Evolutionary conservation across 2,888 invertebrate species (phyloP).

Genomic region (Crossocerus cetratus): DNA sequence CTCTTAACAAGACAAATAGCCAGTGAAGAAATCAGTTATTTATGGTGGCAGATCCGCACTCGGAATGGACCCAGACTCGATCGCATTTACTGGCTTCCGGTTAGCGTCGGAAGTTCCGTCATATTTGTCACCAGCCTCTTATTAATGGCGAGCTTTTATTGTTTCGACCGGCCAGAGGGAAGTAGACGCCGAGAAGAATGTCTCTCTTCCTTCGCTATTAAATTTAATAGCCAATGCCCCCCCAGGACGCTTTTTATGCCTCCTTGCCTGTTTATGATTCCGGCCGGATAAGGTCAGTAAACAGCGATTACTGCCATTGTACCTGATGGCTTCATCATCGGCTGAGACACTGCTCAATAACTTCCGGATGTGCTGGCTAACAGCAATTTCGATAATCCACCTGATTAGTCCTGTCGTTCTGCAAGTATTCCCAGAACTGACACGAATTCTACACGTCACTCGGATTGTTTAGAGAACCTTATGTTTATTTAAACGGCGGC

Average conservation of each 20-base stretch:
- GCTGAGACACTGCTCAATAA: too few relatives aligned
- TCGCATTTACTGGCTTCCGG: slow-evolving; percentile 68
- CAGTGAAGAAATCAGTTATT: too few relatives aligned
- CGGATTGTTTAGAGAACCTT: too few relatives aligned
- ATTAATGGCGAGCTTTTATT: slow-evolving; percentile 55
- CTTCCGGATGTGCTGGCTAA: too few relatives aligned
- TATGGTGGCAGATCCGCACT: neutral
- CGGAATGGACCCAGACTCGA: slow-evolving; percentile 28
- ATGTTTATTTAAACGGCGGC: too few relatives aligned
- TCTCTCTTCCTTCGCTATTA: slow-evolving; percentile 62
- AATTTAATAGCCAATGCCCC: slow-evolving; percentile 67
- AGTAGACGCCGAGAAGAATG: slow-evolving; percentile 41
- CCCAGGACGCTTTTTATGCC: slow-evolving; percentile 34
- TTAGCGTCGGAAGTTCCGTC: slow-evolving; percentile 68
- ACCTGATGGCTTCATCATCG: neutral
- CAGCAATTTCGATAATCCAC: too few relatives aligned
- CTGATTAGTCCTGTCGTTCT: too few relatives aligned
- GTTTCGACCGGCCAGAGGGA: slow-evolving; percentile 45
- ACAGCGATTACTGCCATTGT: neutral
- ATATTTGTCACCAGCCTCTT: slow-evolving; percentile 69
- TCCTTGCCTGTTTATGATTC: slow-evolving; percentile 35
- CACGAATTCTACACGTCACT: too few relatives aligned
- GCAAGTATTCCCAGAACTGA: too few relatives aligned
- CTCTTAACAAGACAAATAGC: too few relatives aligned
- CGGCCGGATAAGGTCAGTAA: slow-evolving; percentile 20